Evolutionary conservation across 2,797 vertebrate genomes (phyloP).

Genomic region (Myiotriccus ornatus): DNA sequence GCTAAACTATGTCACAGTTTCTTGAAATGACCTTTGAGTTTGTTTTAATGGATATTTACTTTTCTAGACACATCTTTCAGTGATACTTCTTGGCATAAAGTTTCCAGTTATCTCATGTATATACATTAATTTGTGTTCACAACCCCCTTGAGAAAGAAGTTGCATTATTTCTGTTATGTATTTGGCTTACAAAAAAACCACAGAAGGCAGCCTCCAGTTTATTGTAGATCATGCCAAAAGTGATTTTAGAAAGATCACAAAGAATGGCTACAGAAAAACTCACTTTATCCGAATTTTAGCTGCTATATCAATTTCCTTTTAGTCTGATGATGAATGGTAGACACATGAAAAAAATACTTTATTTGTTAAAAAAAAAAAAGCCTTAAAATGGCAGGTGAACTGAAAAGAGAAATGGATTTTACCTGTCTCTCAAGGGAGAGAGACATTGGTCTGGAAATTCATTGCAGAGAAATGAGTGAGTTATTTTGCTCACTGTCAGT

Average conservation of each 20-base stretch:
- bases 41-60: neutral
- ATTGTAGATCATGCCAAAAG: neutral
- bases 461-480: conserved; percentile 41
- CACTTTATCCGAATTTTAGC: neutral
- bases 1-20: neutral
- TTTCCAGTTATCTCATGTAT: neutral
- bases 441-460: conserved; percentile 13
- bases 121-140: neutral
- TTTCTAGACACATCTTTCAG: neutral
- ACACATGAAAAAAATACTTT: neutral
- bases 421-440: neutral
- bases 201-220: neutral
- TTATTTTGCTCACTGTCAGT: conserved; percentile 50
- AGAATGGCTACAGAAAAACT: neutral
- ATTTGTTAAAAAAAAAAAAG: neutral
- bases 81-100: neutral
- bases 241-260: neutral
- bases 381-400: neutral
- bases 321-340: neutral
- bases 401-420: conserved; percentile 18
- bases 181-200: neutral
- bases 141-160: neutral
- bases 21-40: neutral
- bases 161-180: neutral
- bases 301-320: neutral